Percentiles rank a stretch among this genome's conserved stretches.
Evolutionary conservation across 2,113 vertebrate species (phyloP).

Genomic region (Archilochus colubris): DNA sequence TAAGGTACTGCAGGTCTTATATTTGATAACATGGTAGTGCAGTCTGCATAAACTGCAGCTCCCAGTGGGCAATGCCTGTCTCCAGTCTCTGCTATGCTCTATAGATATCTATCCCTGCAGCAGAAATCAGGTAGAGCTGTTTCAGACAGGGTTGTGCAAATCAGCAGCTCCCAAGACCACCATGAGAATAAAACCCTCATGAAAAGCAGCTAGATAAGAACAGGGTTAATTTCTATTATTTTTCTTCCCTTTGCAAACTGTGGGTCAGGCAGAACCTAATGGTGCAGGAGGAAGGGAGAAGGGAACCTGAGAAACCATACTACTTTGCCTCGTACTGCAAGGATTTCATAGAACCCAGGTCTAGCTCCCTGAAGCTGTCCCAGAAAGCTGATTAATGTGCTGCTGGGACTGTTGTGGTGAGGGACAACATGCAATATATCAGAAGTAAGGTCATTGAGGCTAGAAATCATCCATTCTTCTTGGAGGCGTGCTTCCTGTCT

Average conservation of each 20-base stretch:
- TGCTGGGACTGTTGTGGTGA: neutral
- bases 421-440: neutral
- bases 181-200: neutral
- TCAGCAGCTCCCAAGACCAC: neutral
- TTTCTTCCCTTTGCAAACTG: neutral
- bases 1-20: neutral
- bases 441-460: neutral
- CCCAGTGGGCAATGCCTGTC: neutral
- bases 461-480: neutral
- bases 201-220: neutral
- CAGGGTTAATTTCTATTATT: neutral
- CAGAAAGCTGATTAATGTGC: neutral
- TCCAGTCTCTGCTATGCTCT: neutral
- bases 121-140: neutral
- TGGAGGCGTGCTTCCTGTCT: neutral
- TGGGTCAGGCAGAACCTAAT: neutral
- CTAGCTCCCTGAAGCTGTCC: neutral
- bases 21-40: too few species aligned
- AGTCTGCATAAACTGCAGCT: neutral
- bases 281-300: neutral
- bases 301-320: neutral
- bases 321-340: neutral
- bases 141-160: neutral
- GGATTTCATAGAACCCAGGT: neutral
- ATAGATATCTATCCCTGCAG: neutral